Evolutionary conservation across 1,140 invertebrate species (phyloP), one percentile per base, ranked within the genome.

Genomic region (Dinothrombium tinctorium): DNA sequence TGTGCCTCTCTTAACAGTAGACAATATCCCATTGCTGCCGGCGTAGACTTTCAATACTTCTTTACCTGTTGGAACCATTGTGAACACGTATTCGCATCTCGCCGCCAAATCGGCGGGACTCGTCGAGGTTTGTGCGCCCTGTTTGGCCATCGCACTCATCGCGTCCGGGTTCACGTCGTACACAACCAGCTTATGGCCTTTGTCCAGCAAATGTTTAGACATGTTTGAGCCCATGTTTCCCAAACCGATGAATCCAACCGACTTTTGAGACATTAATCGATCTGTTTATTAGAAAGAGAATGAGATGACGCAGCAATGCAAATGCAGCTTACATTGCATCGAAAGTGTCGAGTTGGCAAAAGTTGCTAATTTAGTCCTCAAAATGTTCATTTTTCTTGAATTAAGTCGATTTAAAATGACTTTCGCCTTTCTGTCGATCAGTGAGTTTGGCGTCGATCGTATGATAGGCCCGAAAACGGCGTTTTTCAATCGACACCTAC

Each of bases 171-270:
- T 72, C 3, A 84, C 64, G 58, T 96, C 90, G 58, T 69, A 94
- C 1, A 89, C 78, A n/a, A 73, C 68, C 4, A 96, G 58, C 9
- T 49, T 38, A 33, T 52, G 48, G 15, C 53, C 53, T 40, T 86
- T 81, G 53, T 81, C 79, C 1, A 87, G 59, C 33, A 99, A 59
- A 63, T 98, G 92, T 28, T 64, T 69, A 0, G 84, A 84, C 92
- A 99, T 98, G 48, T 73, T 73, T 31, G 64, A 61, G 7, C 92
- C 92, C 92, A 98, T 99, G 53, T 94, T 92, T 6, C 92, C 92
- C 23, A 87, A 60, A 11, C 83, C 83, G 39, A 87, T 69, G 52
- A 87, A 87, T 1, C 79, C 80, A 37, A 86, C 66, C n/a, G n/a
- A n/a, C n/a, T n/a, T n/a, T n/a, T n/a, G n/a, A n/a, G n/a, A n/a